Evolutionary conservation across 2,797 vertebrate genomes (phyloP), one percentile per base, ranked within the genome.

Genomic region (Corythornis leucogaster): DNA sequence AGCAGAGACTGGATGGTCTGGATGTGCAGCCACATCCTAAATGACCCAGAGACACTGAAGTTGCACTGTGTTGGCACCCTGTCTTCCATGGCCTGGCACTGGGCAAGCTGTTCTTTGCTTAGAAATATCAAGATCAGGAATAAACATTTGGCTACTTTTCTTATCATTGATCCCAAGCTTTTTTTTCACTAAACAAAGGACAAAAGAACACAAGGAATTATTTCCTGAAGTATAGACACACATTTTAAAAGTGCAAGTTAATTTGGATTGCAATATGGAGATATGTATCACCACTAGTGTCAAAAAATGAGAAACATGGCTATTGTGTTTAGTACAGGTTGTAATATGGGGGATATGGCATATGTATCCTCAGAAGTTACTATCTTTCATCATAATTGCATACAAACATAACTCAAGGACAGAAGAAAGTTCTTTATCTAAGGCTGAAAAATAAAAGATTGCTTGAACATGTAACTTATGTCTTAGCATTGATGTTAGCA

Each of bases 31-130:
- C 46, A 25, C 17, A 48, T 2, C 6, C 31, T 30, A 50, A 76
- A 25, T 25, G 64, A 57, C 18, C 18, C 8, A 38, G 46, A 33
- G 58, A 30, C 0, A 1, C 3, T 46, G 78, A 66, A 78, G 18
- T 1, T 57, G 31, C 15, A 19, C 7, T 25, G 4, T 1, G 2
- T 5, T 31, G 43, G 3, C 26, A 69, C 6, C 6, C 17, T 7
- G 88, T 66, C 28, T 66, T 69, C 28, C 30, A 15, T 20, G 54
- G 24, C 24, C n/a, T 53, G 46, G 19, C 12, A 64, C 33, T 40
- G 31, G 33, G 76, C 14, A 30, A 15, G 40, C 2, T 4, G 3
- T 38, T 90, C 16, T 61, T 33, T 57, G 15, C 25, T 80, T 55
- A 66, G 8, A 42, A 35, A 66, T 42, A 76, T 24, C 48, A 63